These are phyloP conservation scores for Corythornis cristatus DNA, from an alignment of 2,113 vertebrate genomes.

Conservation along the genomic window DNA sequence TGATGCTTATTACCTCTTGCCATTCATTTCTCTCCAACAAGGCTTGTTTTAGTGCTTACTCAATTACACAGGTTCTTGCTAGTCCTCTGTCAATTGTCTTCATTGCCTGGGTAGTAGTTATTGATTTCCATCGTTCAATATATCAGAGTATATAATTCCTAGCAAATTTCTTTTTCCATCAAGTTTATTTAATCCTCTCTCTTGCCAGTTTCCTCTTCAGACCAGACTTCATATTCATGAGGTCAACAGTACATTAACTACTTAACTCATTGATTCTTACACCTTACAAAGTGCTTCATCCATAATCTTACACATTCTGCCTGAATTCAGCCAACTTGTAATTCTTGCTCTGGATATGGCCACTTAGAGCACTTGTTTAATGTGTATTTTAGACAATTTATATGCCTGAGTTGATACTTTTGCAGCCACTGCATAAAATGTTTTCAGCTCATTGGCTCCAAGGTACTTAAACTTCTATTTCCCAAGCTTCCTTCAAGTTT, in stretches of 20 bases:
- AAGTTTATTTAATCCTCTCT: background rate
- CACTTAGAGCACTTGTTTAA: conserved; percentile 42
- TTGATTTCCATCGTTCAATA: conserved; percentile 6
- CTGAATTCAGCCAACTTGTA: conserved; percentile 17
- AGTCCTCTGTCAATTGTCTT: background rate
- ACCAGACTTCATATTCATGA: conserved; percentile 26
- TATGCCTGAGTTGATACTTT: conserved; percentile 12
- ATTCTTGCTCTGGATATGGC: conserved; percentile 7
- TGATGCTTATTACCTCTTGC: background rate
- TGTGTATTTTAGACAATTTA: conserved; percentile 44
- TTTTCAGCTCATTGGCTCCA: conserved; percentile 22
- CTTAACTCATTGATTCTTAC: conserved; percentile 48
- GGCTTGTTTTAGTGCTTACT: background rate
- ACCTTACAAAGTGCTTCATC: conserved; percentile 23
- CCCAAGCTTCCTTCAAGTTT: background rate
- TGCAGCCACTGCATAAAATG: background rate
- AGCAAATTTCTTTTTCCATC: conserved; percentile 30
- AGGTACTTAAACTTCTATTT: conserved; percentile 17
- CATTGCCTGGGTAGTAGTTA: background rate
- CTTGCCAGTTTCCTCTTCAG: background rate
- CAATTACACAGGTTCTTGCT: background rate
- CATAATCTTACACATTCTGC: conserved; percentile 40
- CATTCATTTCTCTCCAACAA: background rate
- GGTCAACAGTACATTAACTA: conserved; percentile 26
- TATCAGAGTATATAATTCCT: conserved; percentile 1